A percentile compares a stretch with the other conserved stretches of the same genome.
These are phyloP conservation scores for Synodontis membranacea DNA, from an alignment of 2,113 vertebrate genomes.

Conservation along the genomic window DNA sequence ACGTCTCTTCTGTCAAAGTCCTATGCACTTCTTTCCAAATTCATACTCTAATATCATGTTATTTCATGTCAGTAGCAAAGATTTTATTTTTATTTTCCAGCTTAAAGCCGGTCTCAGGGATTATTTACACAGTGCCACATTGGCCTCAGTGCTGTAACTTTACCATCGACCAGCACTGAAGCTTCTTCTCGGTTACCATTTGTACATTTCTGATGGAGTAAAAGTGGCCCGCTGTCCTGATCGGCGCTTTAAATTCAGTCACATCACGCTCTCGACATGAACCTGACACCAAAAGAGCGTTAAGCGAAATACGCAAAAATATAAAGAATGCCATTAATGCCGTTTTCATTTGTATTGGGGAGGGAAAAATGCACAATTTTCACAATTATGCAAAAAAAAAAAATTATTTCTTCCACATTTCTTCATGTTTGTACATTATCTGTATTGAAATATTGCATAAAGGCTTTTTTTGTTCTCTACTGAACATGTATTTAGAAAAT, in stretches of 20 bases:
- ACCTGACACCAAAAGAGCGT: neutral
- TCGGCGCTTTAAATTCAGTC: neutral
- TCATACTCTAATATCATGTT: neutral
- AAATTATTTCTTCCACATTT: conserved; percentile 32
- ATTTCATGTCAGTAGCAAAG: neutral
- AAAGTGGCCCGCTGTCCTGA: neutral
- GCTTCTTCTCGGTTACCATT: neutral
- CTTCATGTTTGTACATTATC: conserved; percentile 46
- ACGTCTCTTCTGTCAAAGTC: neutral
- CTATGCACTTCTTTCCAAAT: neutral
- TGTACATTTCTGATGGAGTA: neutral
- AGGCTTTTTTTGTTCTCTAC: conserved; percentile 20
- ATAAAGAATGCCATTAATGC: neutral
- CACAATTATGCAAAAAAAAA: conserved; percentile 37
- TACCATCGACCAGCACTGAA: neutral
- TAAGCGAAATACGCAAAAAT: neutral
- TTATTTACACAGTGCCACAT: neutral
- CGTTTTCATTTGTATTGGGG: conserved; percentile 23
- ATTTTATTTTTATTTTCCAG: neutral
- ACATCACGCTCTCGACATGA: neutral
- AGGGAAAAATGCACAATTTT: conserved; percentile 37
- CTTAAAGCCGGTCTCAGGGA: neutral
- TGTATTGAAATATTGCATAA: conserved; percentile 38
- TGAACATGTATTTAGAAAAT: conserved; percentile 34
- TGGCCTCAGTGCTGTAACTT: neutral